Base-by-base conservation (phyloP, 1,140 invertebrate genomes). In the Argopecten irradians region DNA sequence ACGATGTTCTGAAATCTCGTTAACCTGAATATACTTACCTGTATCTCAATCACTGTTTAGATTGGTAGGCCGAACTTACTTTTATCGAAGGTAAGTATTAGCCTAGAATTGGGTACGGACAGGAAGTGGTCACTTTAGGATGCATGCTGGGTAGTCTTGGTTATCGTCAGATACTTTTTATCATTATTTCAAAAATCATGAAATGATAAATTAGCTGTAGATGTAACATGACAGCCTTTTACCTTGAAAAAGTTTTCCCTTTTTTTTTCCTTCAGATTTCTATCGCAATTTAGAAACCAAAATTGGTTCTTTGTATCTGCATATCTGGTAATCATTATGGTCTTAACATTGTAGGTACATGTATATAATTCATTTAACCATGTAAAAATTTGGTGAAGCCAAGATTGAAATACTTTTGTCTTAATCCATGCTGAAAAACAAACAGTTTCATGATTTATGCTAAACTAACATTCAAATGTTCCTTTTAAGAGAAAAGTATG, bases 11-110 rank as follows among this genome's bases (percentile, higher is more conserved):
- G n/a, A n/a, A n/a, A n/a, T 3, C 43, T 46, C 43, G 19, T 46
- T 46, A 46, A 11, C 43, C 5, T n/a, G n/a, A n/a, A n/a, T n/a
- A n/a, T n/a, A n/a, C n/a, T 71, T 71, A 71, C n/a, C 55, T 71
- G 22, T 71, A 71, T 71, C 22, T 71, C 55, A 28, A 11, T 71
- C 55, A 28, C 55, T 28, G 22, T 71, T 28, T 71, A 71, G 55
- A 71, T 71, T 71, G 55, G 55, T 71, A 71, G 55, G 55, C 8
- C 22, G 55, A 71, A 71, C 55, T 71, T 71, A 71, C 55, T 71
- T 71, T 71, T 71, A 28, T n/a, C 55, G 55, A 28, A 71, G 55
- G 55, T 71, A 71, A 71, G 55, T 71, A 71, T 71, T 71, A 71
- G 55, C n/a, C 22, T 71, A 71, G 55, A 71, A 71, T 28, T 71